Conservation (phyloP, 1,140 invertebrate species). For the Euwallacea fornicatus region DNA sequence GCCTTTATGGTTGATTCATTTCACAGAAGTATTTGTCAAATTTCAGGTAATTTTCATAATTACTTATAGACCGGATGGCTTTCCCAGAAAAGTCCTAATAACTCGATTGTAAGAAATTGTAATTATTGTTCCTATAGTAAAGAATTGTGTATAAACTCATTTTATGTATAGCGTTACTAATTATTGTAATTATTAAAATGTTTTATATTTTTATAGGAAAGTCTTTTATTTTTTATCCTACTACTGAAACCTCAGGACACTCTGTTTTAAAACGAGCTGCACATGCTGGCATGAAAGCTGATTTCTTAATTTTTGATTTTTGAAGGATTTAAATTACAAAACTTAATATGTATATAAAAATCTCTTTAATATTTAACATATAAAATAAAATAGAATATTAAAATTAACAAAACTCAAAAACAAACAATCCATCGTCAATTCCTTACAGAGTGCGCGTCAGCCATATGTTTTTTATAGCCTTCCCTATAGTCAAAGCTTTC, state of each 20-base stretch:
- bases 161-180: not conserved
- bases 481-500: constrained; percentile 65
- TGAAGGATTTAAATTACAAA: no score
- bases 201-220: not conserved
- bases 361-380: constrained; percentile 31
- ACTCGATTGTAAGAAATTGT: no score
- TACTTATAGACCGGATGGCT: no score
- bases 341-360: constrained; percentile 5
- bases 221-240: no score
- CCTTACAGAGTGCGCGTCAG: constrained; percentile 63
- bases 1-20: no score
- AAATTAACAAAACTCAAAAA: constrained; percentile 25
- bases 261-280: no score
- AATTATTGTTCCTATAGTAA: not conserved
- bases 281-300: no score
- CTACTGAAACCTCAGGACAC: no score
- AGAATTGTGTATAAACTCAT: not conserved
- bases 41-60: no score
- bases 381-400: constrained; percentile 34
- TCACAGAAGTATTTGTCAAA: no score
- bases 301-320: no score
- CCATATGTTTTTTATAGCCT: constrained; percentile 67
- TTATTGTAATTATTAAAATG: not conserved
- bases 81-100: no score
- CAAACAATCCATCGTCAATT: constrained; percentile 51